Base-by-base conservation (phyloP, 2,888 invertebrate genomes). In the Mimumesa dahlbomi region DNA sequence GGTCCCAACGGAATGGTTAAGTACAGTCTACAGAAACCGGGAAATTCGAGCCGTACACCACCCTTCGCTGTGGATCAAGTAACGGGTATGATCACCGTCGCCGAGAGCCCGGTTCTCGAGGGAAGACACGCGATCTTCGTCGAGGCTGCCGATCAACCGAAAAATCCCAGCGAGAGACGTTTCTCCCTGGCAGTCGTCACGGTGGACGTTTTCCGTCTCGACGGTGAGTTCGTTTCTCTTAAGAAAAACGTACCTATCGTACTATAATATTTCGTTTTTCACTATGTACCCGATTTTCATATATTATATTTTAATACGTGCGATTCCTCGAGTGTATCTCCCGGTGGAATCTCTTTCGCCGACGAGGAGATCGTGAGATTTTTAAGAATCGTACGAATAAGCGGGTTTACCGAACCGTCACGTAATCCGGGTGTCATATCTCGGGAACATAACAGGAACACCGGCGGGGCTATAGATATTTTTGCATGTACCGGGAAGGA, bases 131-230 rank as follows among this genome's bases (percentile, higher is more conserved):
- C 96, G 0, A 90, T 96, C 6, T 95, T 97, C 82, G 93, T 96
- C 31, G 96, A 96, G 88, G 96, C 96, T 1, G 93, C 94, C 0
- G 96, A 97, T 90, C 92, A 95, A 89, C 96, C 96, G 0, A 90
- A 93, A 0, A 96, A 96, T 90, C 96, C 96, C 0, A 95, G 95
- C 74, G 96, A 96, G 89, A 92, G 94, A 73, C 90, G 96, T 84
- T 94, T 94, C 81, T 95, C 96, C 0, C 89, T 96, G 68, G 96
- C 96, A 4, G 96, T 96, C n/a, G 95, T 96, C 4, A 95, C 95
- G 14, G 92, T 96, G 64, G 95, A 95, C 79, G 94, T 95, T 0
- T 91, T 92, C 52, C 91, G 92, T 58, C 88, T 91, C 16, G 90
- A 89, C 14, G 84, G 87, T 72, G 91, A 81, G 79, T 58, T 42